Evolutionary conservation across 30 jellyfish, hydroid and myxozoan species (phyloP), one percentile per base, ranked within the genome.

Genomic region (Aurelia aurita): DNA sequence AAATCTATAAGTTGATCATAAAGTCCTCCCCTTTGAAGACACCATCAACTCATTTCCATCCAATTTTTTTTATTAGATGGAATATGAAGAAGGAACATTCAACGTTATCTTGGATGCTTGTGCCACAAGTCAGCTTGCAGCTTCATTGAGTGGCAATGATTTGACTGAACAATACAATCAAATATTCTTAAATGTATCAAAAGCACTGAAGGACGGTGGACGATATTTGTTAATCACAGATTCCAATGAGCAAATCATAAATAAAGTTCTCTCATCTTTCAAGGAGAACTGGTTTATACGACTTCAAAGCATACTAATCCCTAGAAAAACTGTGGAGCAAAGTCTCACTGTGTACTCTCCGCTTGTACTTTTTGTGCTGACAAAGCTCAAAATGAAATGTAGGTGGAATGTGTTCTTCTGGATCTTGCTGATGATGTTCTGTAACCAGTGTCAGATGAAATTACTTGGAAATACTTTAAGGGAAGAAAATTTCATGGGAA

Each of bases 221-320:
- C 87, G 95, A 6, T 91, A 57, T 66, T 74, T 91, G 27, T 78
- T 90, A 44, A 68, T 91, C 25, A 72, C 81, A 22, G 65, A 87
- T 23, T 95, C 97, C 12, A 89, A 80, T 25, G 78, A 69, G 21
- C 81, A 72, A 44, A 58, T 85, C 13, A 55, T 86, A 18, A 65
- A 78, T 20, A 10, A 31, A 23, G 31, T 91, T 21, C 45, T 91
- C 20, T 20, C 69, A 5, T 47, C 54, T 59, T 91, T 91, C 79
- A 79, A 61, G 31, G 89, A 65, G 10, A 66, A 20, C 45, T 75
- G 87, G 87, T 75, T 75, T n/a, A 58, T 75, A 16, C 59, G 87
- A 65, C 26, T 60, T 21, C 76, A 75, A 21, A 28, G 57, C 43
- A n/a, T 75, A 14, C 68, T 57, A 57, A 31, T 75, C 26, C 64